Base-by-base conservation (phyloP, 2,113 vertebrate species). In the Campylomormyrus tamandua region DNA sequence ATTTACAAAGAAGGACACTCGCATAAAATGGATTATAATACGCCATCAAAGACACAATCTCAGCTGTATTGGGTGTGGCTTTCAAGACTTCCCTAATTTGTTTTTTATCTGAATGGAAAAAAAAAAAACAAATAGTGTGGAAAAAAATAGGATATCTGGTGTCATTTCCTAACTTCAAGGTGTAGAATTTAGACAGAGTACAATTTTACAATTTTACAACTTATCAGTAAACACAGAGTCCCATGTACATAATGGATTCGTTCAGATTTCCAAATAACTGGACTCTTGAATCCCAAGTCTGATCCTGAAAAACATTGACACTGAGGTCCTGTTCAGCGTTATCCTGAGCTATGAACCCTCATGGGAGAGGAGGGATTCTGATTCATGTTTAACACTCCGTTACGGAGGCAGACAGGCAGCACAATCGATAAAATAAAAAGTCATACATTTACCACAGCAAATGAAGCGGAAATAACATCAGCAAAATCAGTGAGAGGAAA, bases 401-500 rank as follows among this genome's bases (percentile, higher is more conserved):
- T 58, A n/a, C 7, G 77, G 92, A 89, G 89, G 92, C 70, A 87
- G 91, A 92, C 83, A 94, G 93, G 94, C 90, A 92, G 93, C 52
- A 58, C 50, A 89, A 53, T 77, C 2, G 4, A 56, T 53, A 88
- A 45, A 90, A 48, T 46, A 84, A 84, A 48, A 85, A 85, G 46
- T 49, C 35, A 88, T 58, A 93, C 92, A 90, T 85, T 89, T 87
- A 89, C 58, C 83, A 89, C 56, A 53, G 50, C 70, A 85, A 85
- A 89, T 46, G 89, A 87, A 31, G 35, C 3, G 66, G 56, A 83
- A 90, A 62, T 86, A 84, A 90, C 88, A 70, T 50, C 45, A 90
- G 50, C 90, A 89, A 89, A 92, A 92, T 94, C 93, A 95, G 92
- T 93, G 92, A 94, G 91, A 93, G 91, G 91, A 93, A 91, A 94